Percentiles rank a stretch among this genome's conserved stretches.
phyloP scores from a whole-genome alignment of 2,797 vertebrate species.

The Myotis daubentonii region DNA sequence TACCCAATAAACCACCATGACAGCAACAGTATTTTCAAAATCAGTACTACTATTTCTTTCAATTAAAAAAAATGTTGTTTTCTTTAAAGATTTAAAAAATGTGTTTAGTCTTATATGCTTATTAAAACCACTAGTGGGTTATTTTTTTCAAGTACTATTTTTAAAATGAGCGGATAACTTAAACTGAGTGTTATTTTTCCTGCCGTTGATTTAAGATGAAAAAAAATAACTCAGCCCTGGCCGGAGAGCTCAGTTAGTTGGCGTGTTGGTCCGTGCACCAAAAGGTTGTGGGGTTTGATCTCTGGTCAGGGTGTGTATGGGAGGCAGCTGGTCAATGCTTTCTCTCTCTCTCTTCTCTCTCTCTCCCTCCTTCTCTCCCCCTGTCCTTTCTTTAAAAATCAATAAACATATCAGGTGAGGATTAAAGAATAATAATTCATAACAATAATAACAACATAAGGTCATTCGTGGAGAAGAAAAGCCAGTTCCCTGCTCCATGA shows the following conservation, averaged over 20 bases:
- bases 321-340: background rate
- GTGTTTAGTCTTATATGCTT: conserved; percentile 10
- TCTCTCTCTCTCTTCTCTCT: no score
- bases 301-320: background rate
- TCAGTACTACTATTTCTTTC: conserved; percentile 47
- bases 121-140: background rate
- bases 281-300: background rate
- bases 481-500: background rate
- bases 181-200: conserved; percentile 7
- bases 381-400: background rate
- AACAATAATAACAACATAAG: background rate
- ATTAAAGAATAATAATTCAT: background rate
- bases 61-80: background rate
- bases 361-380: no score
- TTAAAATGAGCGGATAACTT: conserved; percentile 33
- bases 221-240: background rate
- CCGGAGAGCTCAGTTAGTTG: background rate
- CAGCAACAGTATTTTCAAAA: conserved; percentile 55
- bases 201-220: background rate
- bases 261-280: background rate
- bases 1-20: conserved; percentile 69
- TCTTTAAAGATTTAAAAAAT: background rate
- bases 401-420: background rate
- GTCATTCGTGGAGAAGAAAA: background rate
- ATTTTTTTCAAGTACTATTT: conserved; percentile 28